Evolutionary conservation across 1,140 invertebrate genomes (phyloP).

Genomic region (Thalassaphorura encarpata): DNA sequence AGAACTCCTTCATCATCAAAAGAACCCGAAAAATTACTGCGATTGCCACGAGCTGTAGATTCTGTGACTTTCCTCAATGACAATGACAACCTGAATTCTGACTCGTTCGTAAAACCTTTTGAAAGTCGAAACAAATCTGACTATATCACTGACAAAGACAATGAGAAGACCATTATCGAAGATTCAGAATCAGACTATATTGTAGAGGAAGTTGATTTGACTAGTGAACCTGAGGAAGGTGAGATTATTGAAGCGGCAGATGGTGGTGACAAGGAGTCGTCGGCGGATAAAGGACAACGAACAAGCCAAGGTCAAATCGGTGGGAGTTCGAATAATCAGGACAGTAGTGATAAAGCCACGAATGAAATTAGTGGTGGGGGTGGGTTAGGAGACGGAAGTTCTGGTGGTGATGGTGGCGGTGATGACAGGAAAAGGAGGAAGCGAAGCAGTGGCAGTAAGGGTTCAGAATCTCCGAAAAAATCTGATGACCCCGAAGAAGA

Average conservation of each 20-base stretch:
- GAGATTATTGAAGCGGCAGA: background rate
- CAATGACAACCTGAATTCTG: too few species aligned
- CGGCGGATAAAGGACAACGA: too few species aligned
- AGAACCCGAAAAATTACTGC: too few species aligned
- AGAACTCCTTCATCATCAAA: too few species aligned
- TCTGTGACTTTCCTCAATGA: too few species aligned
- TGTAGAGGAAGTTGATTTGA: background rate
- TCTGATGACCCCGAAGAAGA: conserved; percentile 2
- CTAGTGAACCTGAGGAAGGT: background rate
- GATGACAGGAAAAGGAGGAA: background rate
- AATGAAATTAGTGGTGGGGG: background rate
- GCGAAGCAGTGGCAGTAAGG: background rate
- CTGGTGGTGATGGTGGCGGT: conserved; percentile 7
- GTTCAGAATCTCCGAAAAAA: background rate
- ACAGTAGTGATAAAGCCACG: background rate
- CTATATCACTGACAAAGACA: too few species aligned
- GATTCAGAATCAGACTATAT: too few species aligned
- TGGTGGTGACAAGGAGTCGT: background rate
- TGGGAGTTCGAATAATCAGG: background rate
- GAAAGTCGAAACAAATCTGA: too few species aligned
- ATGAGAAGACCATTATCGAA: background rate
- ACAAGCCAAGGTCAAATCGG: too few species aligned
- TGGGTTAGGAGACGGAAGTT: too few species aligned
- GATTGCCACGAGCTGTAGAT: too few species aligned
- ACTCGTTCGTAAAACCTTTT: too few species aligned